phyloP scores from a whole-genome alignment of 2,888 invertebrate genomes.

The Chrysina gloriosa region DNA sequence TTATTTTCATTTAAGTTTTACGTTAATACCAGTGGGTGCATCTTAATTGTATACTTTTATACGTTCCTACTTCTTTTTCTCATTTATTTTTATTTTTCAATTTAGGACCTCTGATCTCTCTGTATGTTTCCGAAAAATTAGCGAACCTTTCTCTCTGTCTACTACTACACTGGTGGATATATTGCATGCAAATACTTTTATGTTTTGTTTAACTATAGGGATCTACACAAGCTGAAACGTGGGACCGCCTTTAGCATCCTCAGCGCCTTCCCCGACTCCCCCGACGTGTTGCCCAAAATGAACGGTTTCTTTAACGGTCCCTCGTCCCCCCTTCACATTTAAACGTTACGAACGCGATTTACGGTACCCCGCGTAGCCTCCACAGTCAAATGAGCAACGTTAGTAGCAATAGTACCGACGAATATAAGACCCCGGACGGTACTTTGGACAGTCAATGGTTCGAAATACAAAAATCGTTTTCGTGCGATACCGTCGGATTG shows the following conservation, averaged over 20 bases:
- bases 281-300: slow-evolving; percentile 54
- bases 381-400: slow-evolving; percentile 54
- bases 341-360: slow-evolving; percentile 35
- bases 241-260: slow-evolving; percentile 60
- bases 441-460: slow-evolving; percentile 54
- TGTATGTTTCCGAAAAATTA: slow-evolving; percentile 14
- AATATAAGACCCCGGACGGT: slow-evolving; percentile 60
- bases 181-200: slow-evolving; percentile 62
- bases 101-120: slow-evolving; percentile 11
- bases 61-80: not conserved
- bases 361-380: slow-evolving; percentile 27
- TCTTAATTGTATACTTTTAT: slow-evolving; percentile 15
- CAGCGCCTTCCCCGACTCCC: slow-evolving; percentile 55
- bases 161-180: slow-evolving; percentile 14
- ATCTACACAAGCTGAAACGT: slow-evolving; percentile 72
- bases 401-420: slow-evolving; percentile 57
- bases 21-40: slow-evolving; percentile 3
- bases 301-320: slow-evolving; percentile 31
- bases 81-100: not conserved
- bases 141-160: slow-evolving; percentile 1
- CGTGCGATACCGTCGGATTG: slow-evolving; percentile 55
- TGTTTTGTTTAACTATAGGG: slow-evolving; percentile 67
- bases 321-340: slow-evolving; percentile 40
- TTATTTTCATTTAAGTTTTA: not conserved
- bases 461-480: slow-evolving; percentile 58